phyloP scores from a whole-genome alignment of 2,888 invertebrate species.

The Tetrapedia diversipes region DNA sequence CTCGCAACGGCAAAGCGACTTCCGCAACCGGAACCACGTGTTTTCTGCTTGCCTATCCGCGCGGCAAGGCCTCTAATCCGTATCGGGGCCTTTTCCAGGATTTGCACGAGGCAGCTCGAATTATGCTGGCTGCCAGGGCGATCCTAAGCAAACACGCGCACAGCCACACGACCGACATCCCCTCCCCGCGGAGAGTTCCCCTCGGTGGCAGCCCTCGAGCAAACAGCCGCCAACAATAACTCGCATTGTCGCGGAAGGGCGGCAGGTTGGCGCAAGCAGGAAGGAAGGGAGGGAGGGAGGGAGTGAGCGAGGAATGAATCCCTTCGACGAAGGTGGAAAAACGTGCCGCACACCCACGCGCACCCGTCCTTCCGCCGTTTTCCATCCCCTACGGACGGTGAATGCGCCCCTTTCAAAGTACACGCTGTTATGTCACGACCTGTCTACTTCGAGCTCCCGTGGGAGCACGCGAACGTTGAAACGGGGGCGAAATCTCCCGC shows the following conservation, averaged over 20 bases:
- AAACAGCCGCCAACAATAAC: conserved; percentile 76
- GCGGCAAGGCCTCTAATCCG: conserved; percentile 56
- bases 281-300: conserved; percentile 62
- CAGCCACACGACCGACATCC: conserved; percentile 79
- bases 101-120: conserved; percentile 68
- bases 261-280: conserved; percentile 58
- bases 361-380: conserved; percentile 49
- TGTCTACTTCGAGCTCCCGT: conserved; percentile 47
- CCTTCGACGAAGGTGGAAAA: conserved; percentile 69
- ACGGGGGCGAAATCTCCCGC: conserved; percentile 51
- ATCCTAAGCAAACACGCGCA: conserved; percentile 81
- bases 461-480: conserved; percentile 51
- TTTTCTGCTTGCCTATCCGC: conserved; percentile 11
- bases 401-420: conserved; percentile 58
- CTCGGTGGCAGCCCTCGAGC: conserved; percentile 66
- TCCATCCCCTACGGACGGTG: conserved; percentile 21
- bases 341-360: conserved; percentile 62
- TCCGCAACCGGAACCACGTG: conserved; percentile 48
- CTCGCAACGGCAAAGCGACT: conserved; percentile 10
- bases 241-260: conserved; percentile 69
- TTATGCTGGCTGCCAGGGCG: conserved; percentile 71
- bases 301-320: background rate
- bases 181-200: conserved; percentile 58
- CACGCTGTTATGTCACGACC: conserved; percentile 75
- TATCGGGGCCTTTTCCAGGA: conserved; percentile 60